These are phyloP conservation scores for Sylvicapra grimmia DNA, from an alignment of 2,113 vertebrate species.

Conservation along the genomic window DNA sequence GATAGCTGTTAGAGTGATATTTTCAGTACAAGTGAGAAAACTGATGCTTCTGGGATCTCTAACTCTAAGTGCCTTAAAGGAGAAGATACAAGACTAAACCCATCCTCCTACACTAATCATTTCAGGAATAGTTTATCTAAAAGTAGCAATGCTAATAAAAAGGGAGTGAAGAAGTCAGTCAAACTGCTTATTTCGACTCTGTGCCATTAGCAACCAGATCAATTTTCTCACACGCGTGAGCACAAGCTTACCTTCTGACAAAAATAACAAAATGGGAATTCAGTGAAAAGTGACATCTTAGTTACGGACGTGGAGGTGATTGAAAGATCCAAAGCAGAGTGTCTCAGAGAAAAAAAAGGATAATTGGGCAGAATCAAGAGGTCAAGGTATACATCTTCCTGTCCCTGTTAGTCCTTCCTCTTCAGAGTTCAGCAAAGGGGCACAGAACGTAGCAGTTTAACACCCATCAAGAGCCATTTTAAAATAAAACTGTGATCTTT, in stretches of 20 bases:
- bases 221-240: neutral
- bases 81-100: conserved; percentile 81
- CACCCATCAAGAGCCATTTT: conserved; percentile 40
- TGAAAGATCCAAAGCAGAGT: conserved; percentile 24
- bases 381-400: neutral
- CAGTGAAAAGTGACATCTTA: conserved; percentile 66
- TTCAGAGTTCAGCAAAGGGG: neutral
- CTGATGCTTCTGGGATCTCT: conserved; percentile 83
- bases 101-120: conserved; percentile 80
- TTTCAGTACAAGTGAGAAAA: conserved; percentile 84
- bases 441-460: conserved; percentile 16
- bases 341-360: neutral
- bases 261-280: conserved; percentile 70
- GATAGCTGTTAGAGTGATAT: conserved; percentile 85
- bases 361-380: conserved; percentile 31
- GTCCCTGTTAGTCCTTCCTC: neutral
- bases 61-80: conserved; percentile 78
- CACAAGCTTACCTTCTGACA: conserved; percentile 57
- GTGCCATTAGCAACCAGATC: conserved; percentile 63
- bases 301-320: neutral
- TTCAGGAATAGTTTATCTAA: conserved; percentile 77
- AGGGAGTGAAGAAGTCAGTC: conserved; percentile 61
- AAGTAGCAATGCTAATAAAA: conserved; percentile 78
- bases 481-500: conserved; percentile 56
- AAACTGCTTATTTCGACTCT: conserved; percentile 38